phyloP scores from a whole-genome alignment of 2,888 invertebrate species.

The Galerucella pusilla region DNA sequence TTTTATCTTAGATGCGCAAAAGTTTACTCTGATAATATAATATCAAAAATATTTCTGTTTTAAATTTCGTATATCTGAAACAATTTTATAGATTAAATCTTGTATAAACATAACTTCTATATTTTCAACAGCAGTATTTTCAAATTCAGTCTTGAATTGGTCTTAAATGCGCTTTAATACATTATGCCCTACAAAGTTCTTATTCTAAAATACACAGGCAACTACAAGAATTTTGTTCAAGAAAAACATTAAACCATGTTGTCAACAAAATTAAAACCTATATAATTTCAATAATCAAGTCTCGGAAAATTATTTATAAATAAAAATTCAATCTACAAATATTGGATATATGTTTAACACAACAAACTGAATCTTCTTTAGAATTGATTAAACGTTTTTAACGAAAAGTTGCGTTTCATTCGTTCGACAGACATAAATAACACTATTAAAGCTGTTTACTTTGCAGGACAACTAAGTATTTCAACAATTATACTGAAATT shows the following conservation, averaged over 20 bases:
- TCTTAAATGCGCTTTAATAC: slow-evolving; percentile 10
- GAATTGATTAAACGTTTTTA: too few species aligned
- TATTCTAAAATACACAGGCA: background rate
- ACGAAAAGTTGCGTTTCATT: too few species aligned
- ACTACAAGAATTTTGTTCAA: background rate
- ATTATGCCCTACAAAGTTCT: slow-evolving; percentile 11
- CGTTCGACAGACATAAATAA: background rate
- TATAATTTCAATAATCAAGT: background rate
- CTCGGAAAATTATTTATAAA: background rate
- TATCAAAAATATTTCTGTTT: background rate
- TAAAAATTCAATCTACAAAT: background rate
- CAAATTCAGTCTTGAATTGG: slow-evolving; percentile 10
- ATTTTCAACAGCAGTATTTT: slow-evolving; percentile 14
- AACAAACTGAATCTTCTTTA: too few species aligned
- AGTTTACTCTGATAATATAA: background rate
- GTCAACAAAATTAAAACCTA: background rate
- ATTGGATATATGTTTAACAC: background rate
- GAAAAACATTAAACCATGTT: background rate
- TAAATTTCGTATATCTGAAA: background rate
- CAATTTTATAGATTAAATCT: slow-evolving; percentile 4
- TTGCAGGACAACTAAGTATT: slow-evolving; percentile 2
- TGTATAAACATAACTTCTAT: background rate
- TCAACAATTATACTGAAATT: slow-evolving; percentile 29
- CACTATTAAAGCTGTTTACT: background rate
- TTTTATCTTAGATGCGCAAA: background rate